phyloP scores from a whole-genome alignment of 2,113 vertebrate species.

The Petroica traversi region DNA sequence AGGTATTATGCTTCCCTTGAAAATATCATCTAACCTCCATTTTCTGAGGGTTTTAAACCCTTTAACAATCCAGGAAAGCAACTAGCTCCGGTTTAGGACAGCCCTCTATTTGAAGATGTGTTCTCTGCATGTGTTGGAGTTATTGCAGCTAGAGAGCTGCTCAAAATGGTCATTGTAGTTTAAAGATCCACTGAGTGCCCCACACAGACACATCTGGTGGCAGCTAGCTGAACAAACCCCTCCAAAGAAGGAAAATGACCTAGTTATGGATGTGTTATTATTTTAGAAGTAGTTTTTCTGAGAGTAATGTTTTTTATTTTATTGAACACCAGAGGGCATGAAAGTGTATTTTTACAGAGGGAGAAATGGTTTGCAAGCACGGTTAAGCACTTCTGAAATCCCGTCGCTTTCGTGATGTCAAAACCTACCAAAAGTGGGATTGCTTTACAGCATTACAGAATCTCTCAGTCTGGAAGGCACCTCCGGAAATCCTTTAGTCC shows the following conservation, averaged over 20 bases:
- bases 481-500: not conserved
- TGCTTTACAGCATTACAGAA: not conserved
- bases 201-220: not conserved
- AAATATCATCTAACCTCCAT: not conserved
- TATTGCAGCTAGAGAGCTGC: not conserved
- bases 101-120: rapidly evolving
- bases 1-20: not conserved
- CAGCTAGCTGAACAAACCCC: not conserved
- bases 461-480: not conserved
- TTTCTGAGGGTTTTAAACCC: not conserved
- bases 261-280: not conserved
- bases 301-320: not conserved
- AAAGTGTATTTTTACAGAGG: not conserved
- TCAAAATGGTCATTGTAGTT: not conserved
- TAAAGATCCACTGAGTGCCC: not conserved
- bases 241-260: not conserved
- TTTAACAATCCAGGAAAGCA: not conserved
- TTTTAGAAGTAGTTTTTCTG: not conserved
- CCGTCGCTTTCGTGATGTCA: not conserved
- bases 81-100: not conserved
- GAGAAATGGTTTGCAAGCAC: not conserved
- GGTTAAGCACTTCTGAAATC: not conserved
- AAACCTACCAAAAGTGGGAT: not conserved
- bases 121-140: not conserved
- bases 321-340: slow-evolving; percentile 71